Percentiles rank a stretch among this genome's conserved stretches.
Conservation (phyloP, 2,888 invertebrate species). For the Drosophila anomalipes region DNA sequence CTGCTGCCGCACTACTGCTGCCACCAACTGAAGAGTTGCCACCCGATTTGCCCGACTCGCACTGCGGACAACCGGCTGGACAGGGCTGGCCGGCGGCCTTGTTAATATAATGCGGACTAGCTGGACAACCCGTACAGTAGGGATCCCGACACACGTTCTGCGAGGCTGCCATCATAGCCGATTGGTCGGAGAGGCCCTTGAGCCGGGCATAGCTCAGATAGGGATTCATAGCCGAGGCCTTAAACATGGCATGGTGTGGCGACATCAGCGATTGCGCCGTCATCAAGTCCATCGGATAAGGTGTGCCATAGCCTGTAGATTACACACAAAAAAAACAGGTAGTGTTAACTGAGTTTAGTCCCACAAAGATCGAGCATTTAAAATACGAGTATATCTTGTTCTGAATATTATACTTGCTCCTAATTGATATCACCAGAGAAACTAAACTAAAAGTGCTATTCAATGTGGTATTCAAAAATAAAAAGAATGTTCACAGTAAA, state of each 20-base stretch:
- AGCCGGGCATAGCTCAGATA: constrained; percentile 94
- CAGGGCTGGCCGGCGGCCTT: constrained; percentile 88
- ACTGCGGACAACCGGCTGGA: constrained; percentile 95
- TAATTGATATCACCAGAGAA: neutral
- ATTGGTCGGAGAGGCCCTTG: constrained; percentile 86
- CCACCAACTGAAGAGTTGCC: constrained; percentile 36
- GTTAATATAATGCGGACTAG: constrained; percentile 91
- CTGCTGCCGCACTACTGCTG: constrained; percentile 64
- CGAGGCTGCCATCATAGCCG: constrained; percentile 88
- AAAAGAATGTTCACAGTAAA: neutral
- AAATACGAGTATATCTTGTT: neutral
- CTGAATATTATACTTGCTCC: neutral
- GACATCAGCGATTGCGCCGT: constrained; percentile 90
- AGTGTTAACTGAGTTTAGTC: neutral
- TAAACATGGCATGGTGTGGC: constrained; percentile 90
- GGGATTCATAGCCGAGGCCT: constrained; percentile 91
- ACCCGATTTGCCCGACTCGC: constrained; percentile 86
- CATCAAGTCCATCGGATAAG: constrained; percentile 91
- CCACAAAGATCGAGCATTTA: neutral
- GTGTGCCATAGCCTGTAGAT: constrained; percentile 86
- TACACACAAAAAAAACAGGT: neutral
- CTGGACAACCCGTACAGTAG: constrained; percentile 95
- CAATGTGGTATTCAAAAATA: neutral
- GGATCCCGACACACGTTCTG: constrained; percentile 95
- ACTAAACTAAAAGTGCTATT: neutral